Base-by-base conservation (phyloP, 2,113 vertebrate genomes). In the Cygnus atratus region DNA sequence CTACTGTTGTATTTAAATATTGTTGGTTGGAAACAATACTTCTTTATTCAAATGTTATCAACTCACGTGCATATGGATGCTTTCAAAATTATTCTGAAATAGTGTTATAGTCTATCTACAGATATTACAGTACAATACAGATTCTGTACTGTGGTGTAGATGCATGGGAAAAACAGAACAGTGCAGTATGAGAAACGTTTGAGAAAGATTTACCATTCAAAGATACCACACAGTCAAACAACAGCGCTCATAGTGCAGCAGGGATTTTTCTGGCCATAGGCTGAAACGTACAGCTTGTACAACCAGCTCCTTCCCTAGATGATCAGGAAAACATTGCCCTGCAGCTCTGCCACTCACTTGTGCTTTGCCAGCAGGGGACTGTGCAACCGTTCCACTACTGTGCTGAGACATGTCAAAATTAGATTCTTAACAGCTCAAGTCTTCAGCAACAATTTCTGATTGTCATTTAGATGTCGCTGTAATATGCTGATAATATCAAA, bases 391-490 rank as follows among this genome's bases (percentile, higher is more conserved):
- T 62, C 31, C 39, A 2, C 20, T 46, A 9, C 6, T 20, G 35
- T 0, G 0, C 4, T 68, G 57, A 44, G 77, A 37, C 15, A 9
- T 8, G 31, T 39, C 15, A 50, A 59, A 31, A 48, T 44, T 24
- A 92, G 15, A 43, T 3, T 48, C 16, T 52, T 17, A 43, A 66
- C 21, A 86, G 39, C 54, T 44, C 50, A 87, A 65, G 18, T 41
- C 61, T 80, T 62, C 73, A 63, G 22, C 43, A 74, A 33, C 0
- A 0, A 57, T 37, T 86, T 76, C 55, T 82, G 22, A 84, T 37
- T 4, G 8, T 14, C 28, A n/a, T 50, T 67, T 66, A 2, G 6
- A 41, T 39, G 41, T 70, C 78, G 5, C 9, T 59, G 57, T 37
- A 65, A 62, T 26, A 43, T n/a, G 58, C 3, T 13, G 16, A 39